Evolutionary conservation across 2,113 vertebrate species (phyloP).

Genomic region (Perca flavescens): DNA sequence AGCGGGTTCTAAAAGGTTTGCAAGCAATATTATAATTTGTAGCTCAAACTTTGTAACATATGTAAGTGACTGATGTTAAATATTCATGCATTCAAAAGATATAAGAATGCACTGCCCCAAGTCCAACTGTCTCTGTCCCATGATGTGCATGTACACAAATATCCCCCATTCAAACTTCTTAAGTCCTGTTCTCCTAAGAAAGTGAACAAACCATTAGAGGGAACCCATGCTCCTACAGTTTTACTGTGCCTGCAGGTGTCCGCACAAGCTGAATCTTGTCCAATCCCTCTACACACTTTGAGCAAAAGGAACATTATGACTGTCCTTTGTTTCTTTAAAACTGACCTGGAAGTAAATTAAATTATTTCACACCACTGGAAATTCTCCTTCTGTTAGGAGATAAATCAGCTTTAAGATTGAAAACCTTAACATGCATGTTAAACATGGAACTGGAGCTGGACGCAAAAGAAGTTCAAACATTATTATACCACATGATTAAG

Average conservation of each 20-base stretch:
- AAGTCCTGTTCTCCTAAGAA: too few species aligned
- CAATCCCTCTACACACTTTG: background rate
- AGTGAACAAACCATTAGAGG: constrained; percentile 35
- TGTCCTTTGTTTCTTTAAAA: background rate
- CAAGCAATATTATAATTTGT: background rate
- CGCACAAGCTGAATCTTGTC: background rate
- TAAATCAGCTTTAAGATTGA: background rate
- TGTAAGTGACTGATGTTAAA: background rate
- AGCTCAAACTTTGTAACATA: too few species aligned
- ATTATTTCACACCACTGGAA: background rate
- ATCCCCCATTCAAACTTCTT: background rate
- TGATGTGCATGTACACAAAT: background rate
- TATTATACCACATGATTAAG: background rate
- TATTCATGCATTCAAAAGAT: too few species aligned
- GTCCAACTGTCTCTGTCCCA: background rate
- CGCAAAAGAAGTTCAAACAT: background rate
- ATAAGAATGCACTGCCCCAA: too few species aligned
- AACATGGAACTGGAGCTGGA: background rate
- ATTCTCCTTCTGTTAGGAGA: too few species aligned
- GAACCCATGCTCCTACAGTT: background rate
- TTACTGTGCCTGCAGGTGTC: background rate
- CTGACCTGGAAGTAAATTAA: background rate
- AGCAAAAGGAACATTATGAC: background rate
- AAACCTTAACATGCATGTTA: background rate
- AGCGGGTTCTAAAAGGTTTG: background rate